Evolutionary conservation across 92 coral and sea anemone genomes (phyloP).

Genomic region (Zoanthus gigantus): DNA sequence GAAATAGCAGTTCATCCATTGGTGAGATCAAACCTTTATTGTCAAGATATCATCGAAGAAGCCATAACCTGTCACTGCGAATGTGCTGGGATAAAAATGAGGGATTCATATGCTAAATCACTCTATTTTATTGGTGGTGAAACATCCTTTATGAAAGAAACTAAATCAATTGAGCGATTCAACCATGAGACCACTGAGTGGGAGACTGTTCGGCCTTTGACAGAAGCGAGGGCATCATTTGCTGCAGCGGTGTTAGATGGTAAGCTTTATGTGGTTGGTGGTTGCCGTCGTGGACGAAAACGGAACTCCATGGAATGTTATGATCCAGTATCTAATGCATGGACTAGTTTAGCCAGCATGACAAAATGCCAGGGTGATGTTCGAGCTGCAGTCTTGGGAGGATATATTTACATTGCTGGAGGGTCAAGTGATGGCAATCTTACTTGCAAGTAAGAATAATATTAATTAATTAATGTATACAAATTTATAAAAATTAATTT

Average conservation of each 20-base stretch:
- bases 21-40: slow-evolving; percentile 74
- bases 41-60: slow-evolving; percentile 89
- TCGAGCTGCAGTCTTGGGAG: slow-evolving; percentile 94
- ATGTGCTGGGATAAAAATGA: slow-evolving; percentile 91
- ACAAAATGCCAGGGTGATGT: slow-evolving; percentile 95
- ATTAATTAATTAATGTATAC: not conserved
- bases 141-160: slow-evolving; percentile 97
- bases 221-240: slow-evolving; percentile 91
- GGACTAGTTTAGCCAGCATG: slow-evolving; percentile 78
- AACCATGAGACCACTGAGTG: slow-evolving; percentile 85
- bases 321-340: slow-evolving; percentile 77
- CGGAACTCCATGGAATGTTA: slow-evolving; percentile 92
- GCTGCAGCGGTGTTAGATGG: slow-evolving; percentile 81
- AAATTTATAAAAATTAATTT: too few species aligned
- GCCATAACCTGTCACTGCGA: slow-evolving; percentile 89
- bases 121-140: slow-evolving; percentile 94
- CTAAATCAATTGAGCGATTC: slow-evolving; percentile 85
- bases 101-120: slow-evolving; percentile 84
- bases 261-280: slow-evolving; percentile 95
- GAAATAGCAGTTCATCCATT: slow-evolving; percentile 70
- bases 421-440: slow-evolving; percentile 94
- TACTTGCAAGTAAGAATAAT: slow-evolving; percentile 86
- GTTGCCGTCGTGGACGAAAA: slow-evolving; percentile 90
- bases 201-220: slow-evolving; percentile 77
- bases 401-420: slow-evolving; percentile 97